Evolutionary conservation across 2,888 invertebrate genomes (phyloP).

Genomic region (Caenorhabditis japonica): DNA sequence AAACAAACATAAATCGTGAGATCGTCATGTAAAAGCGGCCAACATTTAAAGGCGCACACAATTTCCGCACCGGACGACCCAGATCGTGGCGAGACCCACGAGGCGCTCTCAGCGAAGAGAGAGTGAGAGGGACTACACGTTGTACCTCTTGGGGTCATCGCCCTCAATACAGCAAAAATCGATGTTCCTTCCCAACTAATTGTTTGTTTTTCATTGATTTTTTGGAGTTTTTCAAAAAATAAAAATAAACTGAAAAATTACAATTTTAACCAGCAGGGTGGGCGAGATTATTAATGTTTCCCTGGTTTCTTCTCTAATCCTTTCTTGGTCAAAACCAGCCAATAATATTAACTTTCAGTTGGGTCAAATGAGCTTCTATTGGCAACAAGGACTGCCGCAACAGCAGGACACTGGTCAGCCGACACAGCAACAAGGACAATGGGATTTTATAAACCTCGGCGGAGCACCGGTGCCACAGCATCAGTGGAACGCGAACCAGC

Average conservation of each 20-base stretch:
- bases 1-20: conserved; percentile 8
- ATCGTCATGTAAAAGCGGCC: not conserved
- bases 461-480: conserved; percentile 48
- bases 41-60: conserved; percentile 37
- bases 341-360: conserved; percentile 9
- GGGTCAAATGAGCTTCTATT: conserved; percentile 53
- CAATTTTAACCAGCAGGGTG: too few species aligned
- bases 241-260: not conserved
- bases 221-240: too few species aligned
- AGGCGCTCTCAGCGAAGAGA: not conserved
- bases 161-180: conserved; percentile 31
- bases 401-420: conserved; percentile 39
- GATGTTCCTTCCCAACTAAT: conserved; percentile 4
- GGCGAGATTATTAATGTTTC: too few species aligned
- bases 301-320: conserved; percentile 2
- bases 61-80: not conserved
- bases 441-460: conserved; percentile 61
- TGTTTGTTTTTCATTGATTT: not conserved
- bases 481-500: conserved; percentile 42
- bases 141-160: conserved; percentile 28
- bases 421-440: conserved; percentile 42
- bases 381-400: conserved; percentile 44
- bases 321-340: not conserved
- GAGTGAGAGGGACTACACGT: conserved; percentile 33
- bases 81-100: conserved; percentile 31